These are phyloP conservation scores for Siniperca scherzeri DNA, from an alignment of 2,797 vertebrate genomes.

Conservation along the genomic window DNA sequence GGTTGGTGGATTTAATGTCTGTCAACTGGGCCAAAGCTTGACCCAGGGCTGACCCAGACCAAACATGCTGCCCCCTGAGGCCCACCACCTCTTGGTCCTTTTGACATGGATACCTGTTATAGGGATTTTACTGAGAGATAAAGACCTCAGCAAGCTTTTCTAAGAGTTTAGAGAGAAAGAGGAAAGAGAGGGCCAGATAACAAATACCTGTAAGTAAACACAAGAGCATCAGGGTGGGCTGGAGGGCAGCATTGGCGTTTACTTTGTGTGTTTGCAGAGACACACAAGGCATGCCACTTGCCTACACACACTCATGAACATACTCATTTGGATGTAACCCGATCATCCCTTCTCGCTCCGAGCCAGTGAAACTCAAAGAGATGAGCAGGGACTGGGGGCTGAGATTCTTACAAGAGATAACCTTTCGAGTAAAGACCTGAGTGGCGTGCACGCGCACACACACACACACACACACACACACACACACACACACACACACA, in stretches of 20 bases:
- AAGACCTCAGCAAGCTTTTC: slow-evolving; percentile 77
- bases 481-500: slow-evolving; percentile 28
- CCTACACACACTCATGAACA: slow-evolving; percentile 58
- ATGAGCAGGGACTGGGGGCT: slow-evolving; percentile 86
- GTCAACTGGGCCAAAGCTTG: slow-evolving; percentile 92
- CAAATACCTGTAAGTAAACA: slow-evolving; percentile 85
- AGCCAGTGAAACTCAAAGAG: slow-evolving; percentile 82
- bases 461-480: slow-evolving; percentile 38
- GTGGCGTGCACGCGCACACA: slow-evolving; percentile 48
- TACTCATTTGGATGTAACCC: slow-evolving; percentile 83
- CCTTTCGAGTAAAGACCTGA: slow-evolving; percentile 86
- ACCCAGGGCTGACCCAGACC: slow-evolving; percentile 91
- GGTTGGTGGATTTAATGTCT: slow-evolving; percentile 73
- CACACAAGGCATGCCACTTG: slow-evolving; percentile 74
- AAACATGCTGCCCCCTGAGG: slow-evolving; percentile 84
- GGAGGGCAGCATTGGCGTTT: slow-evolving; percentile 71
- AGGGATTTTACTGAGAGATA: slow-evolving; percentile 86
- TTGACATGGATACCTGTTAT: slow-evolving; percentile 95
- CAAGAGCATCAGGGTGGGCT: slow-evolving; percentile 66
- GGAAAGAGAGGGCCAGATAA: slow-evolving; percentile 73
- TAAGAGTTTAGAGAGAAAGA: slow-evolving; percentile 68
- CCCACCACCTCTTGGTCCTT: slow-evolving; percentile 83
- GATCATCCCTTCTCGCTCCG: slow-evolving; percentile 78
- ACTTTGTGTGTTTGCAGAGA: slow-evolving; percentile 80
- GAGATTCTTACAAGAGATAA: slow-evolving; percentile 87